Percentiles rank a stretch among this genome's conserved stretches.
These are phyloP conservation scores for Acleris sparsana DNA, from an alignment of 2,888 invertebrate species.

Conservation along the genomic window DNA sequence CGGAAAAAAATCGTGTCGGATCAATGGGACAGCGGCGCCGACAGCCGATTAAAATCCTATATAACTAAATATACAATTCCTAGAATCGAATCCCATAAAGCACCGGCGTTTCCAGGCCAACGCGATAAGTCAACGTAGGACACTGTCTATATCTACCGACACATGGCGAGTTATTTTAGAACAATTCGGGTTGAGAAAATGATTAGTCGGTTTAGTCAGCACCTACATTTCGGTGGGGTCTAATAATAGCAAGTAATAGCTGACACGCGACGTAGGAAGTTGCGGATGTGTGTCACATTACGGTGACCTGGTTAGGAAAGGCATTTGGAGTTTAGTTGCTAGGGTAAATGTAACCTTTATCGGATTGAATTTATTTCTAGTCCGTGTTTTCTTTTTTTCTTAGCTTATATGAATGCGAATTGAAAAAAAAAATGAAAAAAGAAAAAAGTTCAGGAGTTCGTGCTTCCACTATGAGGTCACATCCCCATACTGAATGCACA, in stretches of 20 bases:
- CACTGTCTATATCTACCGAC: constrained; percentile 5
- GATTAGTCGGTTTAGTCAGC: constrained; percentile 20
- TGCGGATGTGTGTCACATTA: not conserved
- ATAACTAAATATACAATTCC: not conserved
- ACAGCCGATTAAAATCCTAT: too few species aligned
- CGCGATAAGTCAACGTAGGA: not conserved
- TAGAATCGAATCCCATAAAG: not conserved
- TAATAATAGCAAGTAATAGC: constrained; percentile 20
- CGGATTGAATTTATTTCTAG: too few species aligned
- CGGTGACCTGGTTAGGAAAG: not conserved
- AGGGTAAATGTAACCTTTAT: too few species aligned
- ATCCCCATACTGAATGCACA: too few species aligned
- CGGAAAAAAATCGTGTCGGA: too few species aligned
- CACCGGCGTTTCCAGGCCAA: constrained; percentile 17
- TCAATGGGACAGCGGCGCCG: too few species aligned
- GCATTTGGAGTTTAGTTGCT: too few species aligned
- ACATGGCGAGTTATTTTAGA: constrained; percentile 21
- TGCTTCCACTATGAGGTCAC: too few species aligned
- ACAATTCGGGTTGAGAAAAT: constrained; percentile 12
- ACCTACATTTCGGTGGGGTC: constrained; percentile 1
- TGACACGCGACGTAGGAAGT: not conserved
- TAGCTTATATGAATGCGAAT: too few species aligned
- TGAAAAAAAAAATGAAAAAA: too few species aligned
- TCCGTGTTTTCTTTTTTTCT: too few species aligned
- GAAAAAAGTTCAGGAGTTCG: too few species aligned